Percentiles rank a stretch among this genome's conserved stretches.
These are phyloP conservation scores for Orchesellides sinensis DNA, from an alignment of 2,888 invertebrate genomes.

Conservation along the genomic window DNA sequence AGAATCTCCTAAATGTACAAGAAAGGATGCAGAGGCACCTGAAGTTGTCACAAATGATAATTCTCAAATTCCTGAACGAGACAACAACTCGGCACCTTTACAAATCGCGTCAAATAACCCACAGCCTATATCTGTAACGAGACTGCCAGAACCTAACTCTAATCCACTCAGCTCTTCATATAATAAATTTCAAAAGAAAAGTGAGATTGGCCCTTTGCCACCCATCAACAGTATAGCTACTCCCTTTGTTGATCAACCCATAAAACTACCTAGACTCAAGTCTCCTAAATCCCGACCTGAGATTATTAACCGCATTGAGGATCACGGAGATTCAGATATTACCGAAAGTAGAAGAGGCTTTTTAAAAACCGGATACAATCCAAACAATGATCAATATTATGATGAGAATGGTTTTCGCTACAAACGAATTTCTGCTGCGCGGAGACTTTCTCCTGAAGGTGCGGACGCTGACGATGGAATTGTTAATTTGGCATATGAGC, in stretches of 20 bases:
- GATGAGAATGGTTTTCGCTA: slow-evolving; percentile 33
- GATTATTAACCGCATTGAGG: slow-evolving; percentile 46
- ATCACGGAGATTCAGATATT: neutral
- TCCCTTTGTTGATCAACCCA: slow-evolving; percentile 42
- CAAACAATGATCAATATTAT: slow-evolving; percentile 36
- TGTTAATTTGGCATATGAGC: slow-evolving; percentile 70
- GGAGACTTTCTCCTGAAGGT: slow-evolving; percentile 70
- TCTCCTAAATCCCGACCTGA: slow-evolving; percentile 44
- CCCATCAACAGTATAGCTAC: too few relatives aligned
- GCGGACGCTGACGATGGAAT: slow-evolving; percentile 71
- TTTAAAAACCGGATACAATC: neutral
- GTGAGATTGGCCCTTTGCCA: neutral
- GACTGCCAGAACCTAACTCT: neutral
- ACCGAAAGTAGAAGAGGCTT: neutral
- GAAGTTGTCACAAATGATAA: neutral
- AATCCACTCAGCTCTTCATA: neutral
- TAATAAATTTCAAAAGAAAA: neutral
- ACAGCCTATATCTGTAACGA: slow-evolving; percentile 19
- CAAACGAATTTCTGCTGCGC: slow-evolving; percentile 48
- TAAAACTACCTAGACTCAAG: slow-evolving; percentile 41
- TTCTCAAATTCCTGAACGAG: too few relatives aligned
- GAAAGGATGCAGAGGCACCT: neutral
- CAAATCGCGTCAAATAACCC: neutral
- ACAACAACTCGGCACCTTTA: neutral
- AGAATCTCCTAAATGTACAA: too few relatives aligned